Conservation (phyloP, 2,113 vertebrate genomes). For the Hemibagrus wyckioides region DNA sequence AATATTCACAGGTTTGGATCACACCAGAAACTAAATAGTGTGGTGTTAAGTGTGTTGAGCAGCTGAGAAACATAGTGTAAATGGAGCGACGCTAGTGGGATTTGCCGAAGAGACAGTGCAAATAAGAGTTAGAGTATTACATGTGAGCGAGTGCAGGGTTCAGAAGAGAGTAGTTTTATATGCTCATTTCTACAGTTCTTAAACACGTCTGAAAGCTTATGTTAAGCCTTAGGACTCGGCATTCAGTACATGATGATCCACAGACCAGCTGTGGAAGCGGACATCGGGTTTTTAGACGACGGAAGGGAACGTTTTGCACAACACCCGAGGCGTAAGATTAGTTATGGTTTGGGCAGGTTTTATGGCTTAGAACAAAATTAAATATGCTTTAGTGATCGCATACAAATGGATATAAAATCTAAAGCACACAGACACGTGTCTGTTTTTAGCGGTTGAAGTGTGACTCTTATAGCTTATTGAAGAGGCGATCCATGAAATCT, state of each 20-base stretch:
- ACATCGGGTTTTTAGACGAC: not conserved
- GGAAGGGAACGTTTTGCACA: constrained; percentile 7
- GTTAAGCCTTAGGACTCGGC: constrained; percentile 18
- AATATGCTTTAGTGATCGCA: constrained; percentile 43
- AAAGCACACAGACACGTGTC: constrained; percentile 30
- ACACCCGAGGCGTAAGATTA: constrained; percentile 2
- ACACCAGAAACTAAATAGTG: not conserved
- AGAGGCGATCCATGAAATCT: constrained; percentile 38
- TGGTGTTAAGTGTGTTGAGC: not conserved
- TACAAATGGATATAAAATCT: not conserved
- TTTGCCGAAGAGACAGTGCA: not conserved
- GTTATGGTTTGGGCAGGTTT: constrained; percentile 29
- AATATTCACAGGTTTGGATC: not conserved
- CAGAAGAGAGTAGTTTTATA: not conserved
- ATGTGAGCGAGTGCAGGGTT: not conserved
- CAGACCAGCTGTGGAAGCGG: not conserved
- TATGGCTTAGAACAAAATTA: constrained; percentile 33
- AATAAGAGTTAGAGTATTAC: not conserved
- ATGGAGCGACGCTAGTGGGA: not conserved
- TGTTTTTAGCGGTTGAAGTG: constrained; percentile 43
- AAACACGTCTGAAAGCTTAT: constrained; percentile 2
- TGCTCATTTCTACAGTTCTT: not conserved
- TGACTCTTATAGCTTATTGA: constrained; percentile 13
- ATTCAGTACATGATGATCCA: constrained; percentile 30
- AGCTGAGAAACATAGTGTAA: not conserved